phyloP scores from a whole-genome alignment of 2,888 invertebrate species.

The Cosmia trapezina region DNA sequence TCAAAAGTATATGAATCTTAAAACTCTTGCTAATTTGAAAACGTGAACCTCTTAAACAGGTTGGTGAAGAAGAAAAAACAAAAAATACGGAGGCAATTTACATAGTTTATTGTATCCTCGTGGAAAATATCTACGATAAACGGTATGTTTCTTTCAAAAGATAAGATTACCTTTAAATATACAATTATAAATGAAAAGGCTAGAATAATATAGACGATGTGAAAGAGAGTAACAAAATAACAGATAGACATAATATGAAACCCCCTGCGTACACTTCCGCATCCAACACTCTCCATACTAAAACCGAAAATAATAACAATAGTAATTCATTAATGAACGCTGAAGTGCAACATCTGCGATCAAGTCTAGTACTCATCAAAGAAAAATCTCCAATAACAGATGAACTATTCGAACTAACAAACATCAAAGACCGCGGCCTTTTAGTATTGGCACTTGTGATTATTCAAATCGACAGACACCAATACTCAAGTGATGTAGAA shows the following conservation, averaged over 20 bases:
- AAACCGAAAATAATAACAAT: not conserved
- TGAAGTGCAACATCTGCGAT: slow-evolving; percentile 18
- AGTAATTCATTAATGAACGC: slow-evolving; percentile 26
- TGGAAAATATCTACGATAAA: slow-evolving; percentile 13
- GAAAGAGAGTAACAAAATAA: not conserved
- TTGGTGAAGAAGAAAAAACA: not conserved
- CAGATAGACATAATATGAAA: not conserved
- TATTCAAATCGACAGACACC: slow-evolving; percentile 70
- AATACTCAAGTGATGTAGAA: slow-evolving; percentile 68
- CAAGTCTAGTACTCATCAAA: slow-evolving; percentile 17
- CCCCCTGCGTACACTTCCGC: not conserved
- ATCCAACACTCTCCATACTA: not conserved
- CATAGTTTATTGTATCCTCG: slow-evolving; percentile 29
- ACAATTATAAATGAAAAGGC: not conserved
- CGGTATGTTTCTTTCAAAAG: not conserved
- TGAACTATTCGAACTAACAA: slow-evolving; percentile 26
- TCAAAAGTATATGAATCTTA: slow-evolving; percentile 26
- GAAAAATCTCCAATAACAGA: slow-evolving; percentile 27
- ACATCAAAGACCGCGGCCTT: slow-evolving; percentile 58
- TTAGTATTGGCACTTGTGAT: slow-evolving; percentile 57
- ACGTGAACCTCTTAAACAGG: slow-evolving; percentile 19
- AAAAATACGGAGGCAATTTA: slow-evolving; percentile 27
- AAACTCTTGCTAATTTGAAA: slow-evolving; percentile 24
- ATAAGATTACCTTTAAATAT: slow-evolving; percentile 5
- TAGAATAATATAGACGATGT: not conserved